Conservation (phyloP, 2,888 invertebrate species). For the Oxyteleia sp. region DNA sequence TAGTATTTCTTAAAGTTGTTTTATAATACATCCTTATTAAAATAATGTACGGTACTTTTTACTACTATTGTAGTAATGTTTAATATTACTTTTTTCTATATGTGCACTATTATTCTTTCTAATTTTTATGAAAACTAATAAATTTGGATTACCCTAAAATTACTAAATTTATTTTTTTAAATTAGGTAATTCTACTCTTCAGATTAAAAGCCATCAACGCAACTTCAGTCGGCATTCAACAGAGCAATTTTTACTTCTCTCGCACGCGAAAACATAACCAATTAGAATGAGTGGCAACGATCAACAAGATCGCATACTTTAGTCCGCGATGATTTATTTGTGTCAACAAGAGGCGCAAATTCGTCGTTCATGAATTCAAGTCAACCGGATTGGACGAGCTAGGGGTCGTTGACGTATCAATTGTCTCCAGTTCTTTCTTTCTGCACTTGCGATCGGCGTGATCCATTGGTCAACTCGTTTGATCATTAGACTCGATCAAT, state of each 20-base stretch:
- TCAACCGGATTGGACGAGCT: constrained; percentile 47
- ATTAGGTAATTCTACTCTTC: too few relatives aligned
- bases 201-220: too few relatives aligned
- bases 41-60: too few relatives aligned
- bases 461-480: constrained; percentile 27
- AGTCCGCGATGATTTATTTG: constrained; percentile 49
- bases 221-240: too few relatives aligned
- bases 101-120: too few relatives aligned
- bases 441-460: constrained; percentile 27
- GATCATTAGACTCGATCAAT: constrained; percentile 42
- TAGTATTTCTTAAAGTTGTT: too few relatives aligned
- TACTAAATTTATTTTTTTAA: too few relatives aligned
- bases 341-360: constrained; percentile 54
- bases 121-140: too few relatives aligned
- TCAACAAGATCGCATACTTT: constrained; percentile 30
- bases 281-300: constrained; percentile 24
- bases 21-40: too few relatives aligned
- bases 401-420: constrained; percentile 64
- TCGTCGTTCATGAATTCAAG: constrained; percentile 32
- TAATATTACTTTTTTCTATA: too few relatives aligned
- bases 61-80: too few relatives aligned
- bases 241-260: background rate
- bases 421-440: constrained; percentile 48
- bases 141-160: too few relatives aligned
- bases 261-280: background rate